phyloP scores from a whole-genome alignment of 2,888 invertebrate genomes.

The Nasonovia ribisnigri region DNA sequence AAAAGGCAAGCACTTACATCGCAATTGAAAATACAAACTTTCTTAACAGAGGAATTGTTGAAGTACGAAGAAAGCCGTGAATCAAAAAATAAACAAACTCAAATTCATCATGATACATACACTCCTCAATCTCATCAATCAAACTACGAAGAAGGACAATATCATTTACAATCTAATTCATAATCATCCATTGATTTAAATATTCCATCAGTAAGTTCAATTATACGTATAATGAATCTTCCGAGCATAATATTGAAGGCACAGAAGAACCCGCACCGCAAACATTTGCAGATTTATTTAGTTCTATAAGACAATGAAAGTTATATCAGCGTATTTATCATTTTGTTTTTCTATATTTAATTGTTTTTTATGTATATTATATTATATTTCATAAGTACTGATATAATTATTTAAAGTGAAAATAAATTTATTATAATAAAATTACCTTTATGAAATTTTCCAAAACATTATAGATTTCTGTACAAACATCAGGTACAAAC shows the following conservation, averaged over 20 bases:
- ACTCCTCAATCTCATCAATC: conserved; percentile 19
- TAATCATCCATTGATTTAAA: conserved; percentile 10
- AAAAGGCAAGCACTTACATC: not conserved
- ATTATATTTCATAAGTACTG: conserved; percentile 27
- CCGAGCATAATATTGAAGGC: not conserved
- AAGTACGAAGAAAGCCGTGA: conserved; percentile 16
- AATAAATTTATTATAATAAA: not conserved
- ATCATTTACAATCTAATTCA: conserved; percentile 14
- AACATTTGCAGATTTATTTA: not conserved
- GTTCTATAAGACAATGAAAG: not conserved
- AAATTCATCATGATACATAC: not conserved
- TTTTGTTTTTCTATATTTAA: conserved; percentile 22
- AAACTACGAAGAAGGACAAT: conserved; percentile 10
- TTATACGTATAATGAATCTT: conserved; percentile 2
- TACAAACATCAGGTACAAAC: conserved; percentile 36
- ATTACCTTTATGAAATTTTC: not conserved
- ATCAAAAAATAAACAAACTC: conserved; percentile 10
- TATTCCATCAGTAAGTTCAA: conserved; percentile 24
- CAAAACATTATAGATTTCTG: conserved; percentile 25
- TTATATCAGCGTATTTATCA: conserved; percentile 17
- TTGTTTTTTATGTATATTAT: conserved; percentile 31
- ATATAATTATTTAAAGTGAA: not conserved
- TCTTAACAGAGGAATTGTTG: conserved; percentile 26
- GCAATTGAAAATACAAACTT: conserved; percentile 28
- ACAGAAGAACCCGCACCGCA: conserved; percentile 12